Evolutionary conservation across 2,113 vertebrate genomes (phyloP).

Genomic region (Syrmaticus mikado): DNA sequence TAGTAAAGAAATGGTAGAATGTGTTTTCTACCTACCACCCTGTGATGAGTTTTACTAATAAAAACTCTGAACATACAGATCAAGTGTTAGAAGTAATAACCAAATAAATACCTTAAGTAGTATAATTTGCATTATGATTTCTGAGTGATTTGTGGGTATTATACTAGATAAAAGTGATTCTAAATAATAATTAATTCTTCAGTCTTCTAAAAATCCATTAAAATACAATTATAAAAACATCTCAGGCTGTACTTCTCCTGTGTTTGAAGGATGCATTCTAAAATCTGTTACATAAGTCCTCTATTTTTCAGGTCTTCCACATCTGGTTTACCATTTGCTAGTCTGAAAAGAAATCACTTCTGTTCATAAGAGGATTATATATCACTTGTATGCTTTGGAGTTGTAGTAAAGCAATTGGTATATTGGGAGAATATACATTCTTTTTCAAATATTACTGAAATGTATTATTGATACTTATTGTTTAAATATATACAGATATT

Average conservation of each 20-base stretch:
- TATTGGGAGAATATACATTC: background rate
- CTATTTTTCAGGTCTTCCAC: background rate
- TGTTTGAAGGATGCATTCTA: background rate
- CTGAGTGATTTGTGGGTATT: background rate
- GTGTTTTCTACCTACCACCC: background rate
- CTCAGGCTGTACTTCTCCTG: background rate
- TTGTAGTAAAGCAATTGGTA: background rate
- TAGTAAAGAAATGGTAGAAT: background rate
- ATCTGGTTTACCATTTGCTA: background rate
- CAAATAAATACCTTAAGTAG: background rate
- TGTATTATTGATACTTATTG: background rate
- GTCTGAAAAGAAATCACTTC: background rate
- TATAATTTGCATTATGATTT: background rate
- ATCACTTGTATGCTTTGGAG: background rate
- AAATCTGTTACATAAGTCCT: background rate
- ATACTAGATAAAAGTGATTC: background rate
- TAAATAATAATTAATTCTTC: background rate
- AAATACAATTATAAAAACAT: background rate
- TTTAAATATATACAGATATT: background rate
- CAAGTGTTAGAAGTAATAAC: background rate
- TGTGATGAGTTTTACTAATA: background rate
- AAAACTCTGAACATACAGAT: background rate
- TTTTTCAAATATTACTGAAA: background rate
- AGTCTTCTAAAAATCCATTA: background rate
- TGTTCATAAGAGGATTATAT: background rate